Base-by-base conservation (phyloP, 2,888 invertebrate species). In the Drosophila ezoana region DNA sequence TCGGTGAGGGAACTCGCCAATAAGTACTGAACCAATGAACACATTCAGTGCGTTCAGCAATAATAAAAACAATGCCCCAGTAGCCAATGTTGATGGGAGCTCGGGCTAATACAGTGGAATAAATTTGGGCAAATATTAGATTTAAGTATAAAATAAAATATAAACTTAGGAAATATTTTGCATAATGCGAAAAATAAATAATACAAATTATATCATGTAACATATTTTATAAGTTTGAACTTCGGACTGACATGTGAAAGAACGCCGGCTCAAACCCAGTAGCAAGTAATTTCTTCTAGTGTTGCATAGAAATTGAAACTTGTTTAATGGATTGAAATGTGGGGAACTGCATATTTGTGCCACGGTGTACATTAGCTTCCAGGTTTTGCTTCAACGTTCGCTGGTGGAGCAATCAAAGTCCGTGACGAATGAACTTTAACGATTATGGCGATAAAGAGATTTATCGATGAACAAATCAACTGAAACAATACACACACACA, bases 361-460 rank as follows among this genome's bases (percentile, higher is more conserved):
- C 73, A 72, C 57, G 64, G 67, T 76, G 40, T 48, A 52, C 43
- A 59, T 65, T 72, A 52, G 54, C 63, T 54, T 41, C 35, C 44
- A 43, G 63, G 48, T 54, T 51, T 45, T 18, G 35, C 53, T 60
- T 14, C 40, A 61, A 60, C 61, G 59, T 28, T 65, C 67, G 66
- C 64, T 65, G 49, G 60, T 57, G 74, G 68, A 52, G 76, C 76
- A 87, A 78, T 87, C 84, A 80, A 66, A 71, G 76, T 48, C 80
- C 76, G 75, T 85, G 87, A 84, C 85, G 87, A 82, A 84, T 82
- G 85, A 84, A 78, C 87, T 72, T 85, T 87, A 85, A 85, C 84
- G 85, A 82, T 85, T 85, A 85, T 85, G 82, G 87, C 85, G 84
- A 81, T 80, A 78, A 80, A 80, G 82, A 87, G 87, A 85, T 87